These are phyloP conservation scores for Microcebus jonahi DNA, from an alignment of 2,113 vertebrate species.

Conservation along the genomic window DNA sequence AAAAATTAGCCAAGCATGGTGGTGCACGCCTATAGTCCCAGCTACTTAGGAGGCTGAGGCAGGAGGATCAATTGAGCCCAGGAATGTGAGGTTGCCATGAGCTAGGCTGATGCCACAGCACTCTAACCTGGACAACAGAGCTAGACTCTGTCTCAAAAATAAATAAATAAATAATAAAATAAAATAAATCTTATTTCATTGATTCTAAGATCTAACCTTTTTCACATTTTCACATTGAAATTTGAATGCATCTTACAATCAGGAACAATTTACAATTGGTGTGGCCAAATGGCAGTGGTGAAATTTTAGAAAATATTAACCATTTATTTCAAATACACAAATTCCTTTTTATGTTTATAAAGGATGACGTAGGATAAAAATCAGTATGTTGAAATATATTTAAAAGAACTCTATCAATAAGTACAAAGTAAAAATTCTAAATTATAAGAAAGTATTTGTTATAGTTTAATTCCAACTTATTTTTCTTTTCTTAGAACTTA, in stretches of 20 bases:
- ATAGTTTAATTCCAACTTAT: conserved; percentile 46
- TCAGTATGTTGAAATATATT: background rate
- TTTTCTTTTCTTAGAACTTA: conserved; percentile 8
- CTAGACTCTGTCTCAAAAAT: background rate
- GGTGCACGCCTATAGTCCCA: too few species aligned
- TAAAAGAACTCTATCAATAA: conserved; percentile 32
- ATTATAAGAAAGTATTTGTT: background rate
- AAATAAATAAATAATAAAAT: too few species aligned
- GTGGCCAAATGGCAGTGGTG: background rate
- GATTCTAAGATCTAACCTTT: conserved; percentile 8
- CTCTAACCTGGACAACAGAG: too few species aligned
- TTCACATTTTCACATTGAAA: conserved; percentile 49
- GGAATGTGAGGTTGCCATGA: too few species aligned
- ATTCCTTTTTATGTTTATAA: conserved; percentile 42
- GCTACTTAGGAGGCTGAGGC: too few species aligned
- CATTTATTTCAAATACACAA: conserved; percentile 18
- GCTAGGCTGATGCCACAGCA: too few species aligned
- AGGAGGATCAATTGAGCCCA: too few species aligned
- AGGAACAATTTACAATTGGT: conserved; percentile 16
- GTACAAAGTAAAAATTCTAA: conserved; percentile 52
- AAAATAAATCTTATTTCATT: background rate
- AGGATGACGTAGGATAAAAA: conserved; percentile 15
- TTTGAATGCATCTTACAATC: background rate
- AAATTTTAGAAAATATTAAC: conserved; percentile 52
- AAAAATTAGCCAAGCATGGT: too few species aligned